Evolutionary conservation across 2,113 vertebrate species (phyloP), one percentile per base, ranked within the genome.

Genomic region (Rallus limicola): DNA sequence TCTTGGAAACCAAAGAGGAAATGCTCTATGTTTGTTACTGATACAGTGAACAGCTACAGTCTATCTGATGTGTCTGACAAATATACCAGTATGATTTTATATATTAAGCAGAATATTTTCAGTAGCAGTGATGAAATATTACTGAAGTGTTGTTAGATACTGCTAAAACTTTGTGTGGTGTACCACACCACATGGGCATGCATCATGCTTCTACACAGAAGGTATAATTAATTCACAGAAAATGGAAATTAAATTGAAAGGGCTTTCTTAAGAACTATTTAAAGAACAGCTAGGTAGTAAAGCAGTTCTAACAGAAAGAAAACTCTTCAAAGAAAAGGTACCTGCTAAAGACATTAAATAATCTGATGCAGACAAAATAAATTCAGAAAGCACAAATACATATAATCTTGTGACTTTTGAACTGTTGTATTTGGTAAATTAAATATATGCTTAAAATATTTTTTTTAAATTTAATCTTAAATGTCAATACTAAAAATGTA

Each of bases 161-260:
- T 67, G 1, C 21, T 75, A 63, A 81, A 59, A 74, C 5, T 10
- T 55, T 28, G 9, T 42, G 25, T 78, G 52, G 15, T 59, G 63
- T 46, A 46, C 46, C 24, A 16, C 2, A 2, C 36, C 9, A 36
- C 36, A 36, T 36, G 36, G 36, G 36, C 24, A 42, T 1, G 2
- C 31, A 69, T 80, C 23, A 24, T 36, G 9, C 36, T 76, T 82
- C 28, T 65, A 67, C 23, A 55, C 8, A 74, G 31, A 26, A 87
- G 15, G 23, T 58, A 29, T 69, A 72, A 85, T 86, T 87, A 79
- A 69, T 88, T 90, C 46, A 36, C 25, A 75, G 42, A 46, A 83
- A 92, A 82, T 82, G 48, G 36, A 94, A 94, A 78, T 75, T 21
- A 84, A 92, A 78, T 86, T 88, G 64, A 86, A 84, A 78, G 70